Percentiles rank a stretch among this genome's conserved stretches.
Evolutionary conservation across 2,113 vertebrate genomes (phyloP).

Genomic region (Sinocyclocheilus grahami): DNA sequence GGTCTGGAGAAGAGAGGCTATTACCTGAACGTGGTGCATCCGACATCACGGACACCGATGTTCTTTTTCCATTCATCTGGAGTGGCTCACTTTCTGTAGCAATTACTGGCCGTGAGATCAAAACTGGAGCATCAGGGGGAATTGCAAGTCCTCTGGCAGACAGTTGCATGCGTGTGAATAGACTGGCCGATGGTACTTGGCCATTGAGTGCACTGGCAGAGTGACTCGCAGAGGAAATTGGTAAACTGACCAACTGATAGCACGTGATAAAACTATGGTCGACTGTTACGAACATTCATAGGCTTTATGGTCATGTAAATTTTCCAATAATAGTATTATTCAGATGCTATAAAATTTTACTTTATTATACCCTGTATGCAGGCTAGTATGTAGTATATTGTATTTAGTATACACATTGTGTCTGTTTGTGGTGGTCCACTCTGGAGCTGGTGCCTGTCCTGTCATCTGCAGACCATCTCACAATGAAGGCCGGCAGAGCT

Average conservation of each 20-base stretch:
- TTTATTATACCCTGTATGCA: not conserved
- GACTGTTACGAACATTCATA: not conserved
- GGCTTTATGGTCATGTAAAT: not conserved
- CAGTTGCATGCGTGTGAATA: slow-evolving; percentile 49
- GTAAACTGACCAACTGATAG: slow-evolving; percentile 27
- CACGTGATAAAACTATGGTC: not conserved
- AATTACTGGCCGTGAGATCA: slow-evolving; percentile 78
- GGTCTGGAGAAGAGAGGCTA: slow-evolving; percentile 60
- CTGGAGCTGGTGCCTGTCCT: slow-evolving; percentile 75
- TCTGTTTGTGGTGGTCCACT: slow-evolving; percentile 58
- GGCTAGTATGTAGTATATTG: not conserved
- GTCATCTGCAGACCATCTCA: slow-evolving; percentile 75
- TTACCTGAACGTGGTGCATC: slow-evolving; percentile 71
- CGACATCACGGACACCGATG: slow-evolving; percentile 71
- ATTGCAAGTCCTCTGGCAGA: slow-evolving; percentile 37
- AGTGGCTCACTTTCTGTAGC: slow-evolving; percentile 79
- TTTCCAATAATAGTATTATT: not conserved
- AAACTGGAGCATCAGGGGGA: slow-evolving; percentile 73
- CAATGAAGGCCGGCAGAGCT: slow-evolving; percentile 63
- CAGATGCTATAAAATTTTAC: not conserved
- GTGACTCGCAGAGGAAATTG: slow-evolving; percentile 58
- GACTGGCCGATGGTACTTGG: slow-evolving; percentile 18
- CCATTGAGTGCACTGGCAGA: slow-evolving; percentile 31
- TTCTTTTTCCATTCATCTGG: slow-evolving; percentile 78
- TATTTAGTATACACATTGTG: not conserved